Conservation (phyloP, 2,888 invertebrate species). For the Monopis laevigella region DNA sequence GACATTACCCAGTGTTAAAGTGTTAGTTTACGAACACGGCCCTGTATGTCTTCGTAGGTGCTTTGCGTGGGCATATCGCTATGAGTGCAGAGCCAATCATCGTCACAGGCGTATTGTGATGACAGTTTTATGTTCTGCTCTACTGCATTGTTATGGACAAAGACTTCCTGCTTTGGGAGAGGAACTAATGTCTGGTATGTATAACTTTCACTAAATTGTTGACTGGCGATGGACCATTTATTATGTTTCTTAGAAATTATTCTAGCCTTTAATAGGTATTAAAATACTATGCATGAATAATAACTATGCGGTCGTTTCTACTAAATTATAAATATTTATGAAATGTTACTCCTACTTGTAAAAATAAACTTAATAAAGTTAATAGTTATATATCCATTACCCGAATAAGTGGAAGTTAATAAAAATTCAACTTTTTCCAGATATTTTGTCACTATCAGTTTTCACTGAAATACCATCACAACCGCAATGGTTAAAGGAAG, state of each 20-base stretch:
- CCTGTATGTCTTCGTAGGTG: conserved; percentile 37
- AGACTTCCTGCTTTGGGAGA: conserved; percentile 28
- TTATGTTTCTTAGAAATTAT: too few species aligned
- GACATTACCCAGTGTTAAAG: too few species aligned
- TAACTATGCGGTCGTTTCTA: too few species aligned
- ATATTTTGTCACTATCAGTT: conserved; percentile 42
- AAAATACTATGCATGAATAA: too few species aligned
- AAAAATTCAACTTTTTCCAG: conserved; percentile 29
- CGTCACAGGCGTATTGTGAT: conserved; percentile 37
- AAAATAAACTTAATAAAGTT: too few species aligned
- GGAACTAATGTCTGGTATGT: conserved; percentile 38
- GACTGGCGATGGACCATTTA: too few species aligned
- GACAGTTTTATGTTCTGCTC: conserved; percentile 29
- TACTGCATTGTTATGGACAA: conserved; percentile 34
- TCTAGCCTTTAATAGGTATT: too few species aligned
- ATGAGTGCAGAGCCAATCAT: conserved; percentile 44
- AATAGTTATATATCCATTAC: too few species aligned
- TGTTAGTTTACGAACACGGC: too few species aligned
- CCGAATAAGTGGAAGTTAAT: too few species aligned
- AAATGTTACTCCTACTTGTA: too few species aligned
- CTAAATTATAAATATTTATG: too few species aligned
- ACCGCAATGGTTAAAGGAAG: conserved; percentile 33
- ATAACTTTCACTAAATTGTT: background rate
- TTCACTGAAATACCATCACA: conserved; percentile 39
- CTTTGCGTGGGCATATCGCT: conserved; percentile 47